A percentile compares a stretch with the other conserved stretches of the same genome.
Conservation (phyloP, 2,113 vertebrate genomes). For the Anguilla rostrata region DNA sequence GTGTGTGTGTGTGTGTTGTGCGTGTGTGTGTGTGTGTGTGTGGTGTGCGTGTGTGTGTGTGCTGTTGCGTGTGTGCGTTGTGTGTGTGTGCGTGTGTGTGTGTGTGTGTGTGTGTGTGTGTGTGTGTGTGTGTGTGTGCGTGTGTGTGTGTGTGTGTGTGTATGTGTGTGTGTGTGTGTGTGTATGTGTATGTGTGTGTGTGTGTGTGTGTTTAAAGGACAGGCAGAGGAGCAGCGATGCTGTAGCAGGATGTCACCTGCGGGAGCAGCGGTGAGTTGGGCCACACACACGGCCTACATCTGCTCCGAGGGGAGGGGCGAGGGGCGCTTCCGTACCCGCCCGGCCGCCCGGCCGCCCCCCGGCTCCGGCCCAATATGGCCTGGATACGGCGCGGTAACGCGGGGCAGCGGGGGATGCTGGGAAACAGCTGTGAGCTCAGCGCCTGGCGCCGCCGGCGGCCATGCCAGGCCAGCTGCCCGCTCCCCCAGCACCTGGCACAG, state of each 20-base stretch:
- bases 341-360: constrained; percentile 38
- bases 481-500: constrained; percentile 46
- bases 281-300: constrained; percentile 7
- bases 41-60: background rate
- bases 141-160: background rate
- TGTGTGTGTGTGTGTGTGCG: background rate
- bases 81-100: background rate
- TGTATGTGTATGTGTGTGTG: background rate
- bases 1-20: background rate
- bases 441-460: constrained; percentile 31
- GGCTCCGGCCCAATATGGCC: constrained; percentile 62
- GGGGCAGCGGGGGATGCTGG: constrained; percentile 54
- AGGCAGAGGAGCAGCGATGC: background rate
- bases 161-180: background rate
- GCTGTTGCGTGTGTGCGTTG: background rate
- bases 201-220: background rate
- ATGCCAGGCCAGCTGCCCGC: constrained; percentile 56
- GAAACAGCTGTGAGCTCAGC: constrained; percentile 56
- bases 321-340: constrained; percentile 59
- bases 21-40: background rate
- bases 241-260: background rate
- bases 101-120: background rate
- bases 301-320: constrained; percentile 44
- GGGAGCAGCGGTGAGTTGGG: background rate
- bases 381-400: background rate